Evolutionary conservation across 1,140 invertebrate species (phyloP).

Genomic region (Drosophila nigromelanica): DNA sequence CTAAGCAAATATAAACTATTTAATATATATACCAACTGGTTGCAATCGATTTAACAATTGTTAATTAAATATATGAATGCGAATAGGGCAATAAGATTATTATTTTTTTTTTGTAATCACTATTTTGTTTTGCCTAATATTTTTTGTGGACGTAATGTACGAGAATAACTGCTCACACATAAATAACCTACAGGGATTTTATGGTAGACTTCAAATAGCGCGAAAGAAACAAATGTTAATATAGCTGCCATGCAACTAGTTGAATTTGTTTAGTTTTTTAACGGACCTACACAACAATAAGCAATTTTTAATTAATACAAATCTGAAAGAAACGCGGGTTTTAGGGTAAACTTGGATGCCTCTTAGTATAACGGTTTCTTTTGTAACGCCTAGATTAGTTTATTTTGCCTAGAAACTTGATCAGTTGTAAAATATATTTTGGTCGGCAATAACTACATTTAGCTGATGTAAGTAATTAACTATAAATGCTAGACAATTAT

Average conservation of each 20-base stretch:
- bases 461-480: constrained; percentile 47
- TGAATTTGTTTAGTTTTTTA: constrained; percentile 71
- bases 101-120: constrained; percentile 13
- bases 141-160: constrained; percentile 19
- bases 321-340: constrained; percentile 63
- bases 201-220: constrained; percentile 72
- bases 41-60: constrained; percentile 30
- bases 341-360: constrained; percentile 70
- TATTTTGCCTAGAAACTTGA: constrained; percentile 53
- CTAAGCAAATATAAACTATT: constrained; percentile 1
- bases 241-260: constrained; percentile 52
- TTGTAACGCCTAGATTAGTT: constrained; percentile 73
- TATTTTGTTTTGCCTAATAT: constrained; percentile 15
- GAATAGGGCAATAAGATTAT: constrained; percentile 47
- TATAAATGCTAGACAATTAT: constrained; percentile 66
- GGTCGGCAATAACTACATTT: constrained; percentile 23
- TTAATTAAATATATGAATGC: constrained; percentile 40
- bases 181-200: constrained; percentile 83
- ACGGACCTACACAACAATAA: constrained; percentile 61
- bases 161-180: constrained; percentile 44
- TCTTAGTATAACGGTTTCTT: constrained; percentile 81
- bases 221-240: constrained; percentile 60
- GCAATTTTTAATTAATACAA: constrained; percentile 69
- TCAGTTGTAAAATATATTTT: constrained; percentile 36
- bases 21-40: constrained; percentile 16